These are phyloP conservation scores for Drosophila sp. DNA, from an alignment of 1,140 invertebrate genomes.

Conservation along the genomic window DNA sequence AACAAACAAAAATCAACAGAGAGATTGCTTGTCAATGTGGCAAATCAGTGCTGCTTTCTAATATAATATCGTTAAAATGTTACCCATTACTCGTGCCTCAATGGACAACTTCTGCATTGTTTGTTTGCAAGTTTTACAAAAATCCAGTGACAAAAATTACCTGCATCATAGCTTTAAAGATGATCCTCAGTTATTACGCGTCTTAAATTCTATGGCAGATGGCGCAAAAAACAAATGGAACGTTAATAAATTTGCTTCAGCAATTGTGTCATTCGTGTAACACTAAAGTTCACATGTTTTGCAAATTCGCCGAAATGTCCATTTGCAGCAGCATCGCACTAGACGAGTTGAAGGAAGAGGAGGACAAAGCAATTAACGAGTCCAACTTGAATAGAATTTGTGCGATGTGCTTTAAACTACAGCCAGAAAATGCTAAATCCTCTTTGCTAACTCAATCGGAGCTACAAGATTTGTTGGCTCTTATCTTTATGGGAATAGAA, in stretches of 20 bases:
- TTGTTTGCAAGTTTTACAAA: conserved; percentile 23
- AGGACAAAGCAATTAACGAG: not conserved
- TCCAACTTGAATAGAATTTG: conserved; percentile 12
- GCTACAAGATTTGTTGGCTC: not conserved
- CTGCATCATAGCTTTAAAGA: conserved; percentile 10
- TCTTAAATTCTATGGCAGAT: conserved; percentile 11
- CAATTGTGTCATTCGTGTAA: conserved; percentile 27
- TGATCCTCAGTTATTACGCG: conserved; percentile 10
- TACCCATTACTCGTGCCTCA: conserved; percentile 29
- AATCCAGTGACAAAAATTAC: not conserved
- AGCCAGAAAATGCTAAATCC: not conserved
- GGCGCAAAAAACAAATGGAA: not conserved
- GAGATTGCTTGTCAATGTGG: not conserved
- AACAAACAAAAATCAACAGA: not conserved
- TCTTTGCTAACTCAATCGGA: not conserved
- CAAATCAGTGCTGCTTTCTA: not conserved
- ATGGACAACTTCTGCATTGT: conserved; percentile 26
- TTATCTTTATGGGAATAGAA: conserved; percentile 19
- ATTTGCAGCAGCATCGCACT: conserved; percentile 16
- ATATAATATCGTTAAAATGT: conserved; percentile 7
- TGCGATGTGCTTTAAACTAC: conserved; percentile 28
- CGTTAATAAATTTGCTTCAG: not conserved
- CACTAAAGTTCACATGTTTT: conserved; percentile 21
- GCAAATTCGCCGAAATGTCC: conserved; percentile 34
- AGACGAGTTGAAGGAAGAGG: conserved; percentile 2